Percentiles rank a stretch among this genome's conserved stretches.
These are phyloP conservation scores for Proisotoma minuta DNA, from an alignment of 2,888 invertebrate species.

Conservation along the genomic window DNA sequence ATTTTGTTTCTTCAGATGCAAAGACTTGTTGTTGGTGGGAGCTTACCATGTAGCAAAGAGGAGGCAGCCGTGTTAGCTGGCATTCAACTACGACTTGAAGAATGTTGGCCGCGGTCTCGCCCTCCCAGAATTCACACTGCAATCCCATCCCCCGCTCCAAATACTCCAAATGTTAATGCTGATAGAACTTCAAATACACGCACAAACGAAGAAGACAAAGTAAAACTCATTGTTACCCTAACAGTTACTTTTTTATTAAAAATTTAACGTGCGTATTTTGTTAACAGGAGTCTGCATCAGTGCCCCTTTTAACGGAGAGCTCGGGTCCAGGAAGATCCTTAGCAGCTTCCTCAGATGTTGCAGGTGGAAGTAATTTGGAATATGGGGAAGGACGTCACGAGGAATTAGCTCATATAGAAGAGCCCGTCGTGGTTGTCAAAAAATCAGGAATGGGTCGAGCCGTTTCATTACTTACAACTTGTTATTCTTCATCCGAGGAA, in stretches of 20 bases:
- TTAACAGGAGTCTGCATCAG: slow-evolving; percentile 44
- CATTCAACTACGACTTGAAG: slow-evolving; percentile 61
- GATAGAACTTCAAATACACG: slow-evolving; percentile 21
- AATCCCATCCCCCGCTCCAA: slow-evolving; percentile 37
- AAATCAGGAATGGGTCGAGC: slow-evolving; percentile 46
- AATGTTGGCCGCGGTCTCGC: slow-evolving; percentile 53
- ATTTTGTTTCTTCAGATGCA: slow-evolving; percentile 54
- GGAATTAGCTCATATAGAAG: slow-evolving; percentile 28
- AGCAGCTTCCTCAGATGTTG: slow-evolving; percentile 40
- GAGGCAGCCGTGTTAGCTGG: slow-evolving; percentile 61
- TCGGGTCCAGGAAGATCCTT: slow-evolving; percentile 32
- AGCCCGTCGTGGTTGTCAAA: slow-evolving; percentile 22
- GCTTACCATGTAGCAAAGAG: slow-evolving; percentile 60
- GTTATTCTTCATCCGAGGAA: slow-evolving; percentile 51
- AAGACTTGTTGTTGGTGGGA: slow-evolving; percentile 58
- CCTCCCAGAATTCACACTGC: slow-evolving; percentile 35
- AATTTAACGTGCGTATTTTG: slow-evolving; percentile 14
- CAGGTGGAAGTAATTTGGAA: slow-evolving; percentile 29
- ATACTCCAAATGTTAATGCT: slow-evolving; percentile 19
- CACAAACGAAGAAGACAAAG: slow-evolving; percentile 30
- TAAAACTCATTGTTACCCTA: slow-evolving; percentile 2
- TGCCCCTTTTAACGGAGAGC: slow-evolving; percentile 43
- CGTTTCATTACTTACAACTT: slow-evolving; percentile 50
- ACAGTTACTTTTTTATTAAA: background rate
- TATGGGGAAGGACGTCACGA: slow-evolving; percentile 17